Conservation (phyloP, 2,888 invertebrate genomes). For the Pristionchus mayeri region DNA sequence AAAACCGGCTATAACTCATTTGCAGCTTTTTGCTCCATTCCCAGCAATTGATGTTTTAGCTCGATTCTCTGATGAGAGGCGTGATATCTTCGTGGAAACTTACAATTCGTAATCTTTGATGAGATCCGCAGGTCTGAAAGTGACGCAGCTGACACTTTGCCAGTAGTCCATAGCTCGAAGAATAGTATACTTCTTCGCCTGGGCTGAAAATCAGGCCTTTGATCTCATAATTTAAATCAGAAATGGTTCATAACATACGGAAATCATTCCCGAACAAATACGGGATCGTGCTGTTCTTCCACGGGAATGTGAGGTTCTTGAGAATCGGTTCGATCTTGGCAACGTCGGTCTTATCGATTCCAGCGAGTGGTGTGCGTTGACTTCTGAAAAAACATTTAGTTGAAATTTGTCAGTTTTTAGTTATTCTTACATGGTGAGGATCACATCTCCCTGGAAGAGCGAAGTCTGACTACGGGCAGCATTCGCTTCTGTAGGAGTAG, state of each 20-base stretch:
- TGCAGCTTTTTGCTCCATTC: too few relatives aligned
- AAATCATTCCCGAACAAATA: not conserved
- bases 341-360: not conserved
- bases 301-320: not conserved
- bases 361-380: not conserved
- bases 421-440: not conserved
- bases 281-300: constrained; percentile 18
- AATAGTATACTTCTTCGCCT: not conserved
- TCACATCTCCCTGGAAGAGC: not conserved
- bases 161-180: not conserved
- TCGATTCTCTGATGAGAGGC: too few relatives aligned
- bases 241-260: not conserved
- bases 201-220: not conserved
- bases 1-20: too few relatives aligned
- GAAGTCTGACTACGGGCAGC: not conserved
- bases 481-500: not conserved
- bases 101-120: not conserved
- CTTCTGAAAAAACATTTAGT: not conserved
- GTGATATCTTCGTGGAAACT: not conserved
- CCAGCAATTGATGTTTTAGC: too few relatives aligned
- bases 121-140: not conserved
- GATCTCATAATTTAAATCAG: not conserved
- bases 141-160: not conserved
- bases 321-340: not conserved
- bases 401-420: not conserved